Evolutionary conservation across 2,888 invertebrate genomes (phyloP).

Genomic region (Caenorhabditis imperialis): DNA sequence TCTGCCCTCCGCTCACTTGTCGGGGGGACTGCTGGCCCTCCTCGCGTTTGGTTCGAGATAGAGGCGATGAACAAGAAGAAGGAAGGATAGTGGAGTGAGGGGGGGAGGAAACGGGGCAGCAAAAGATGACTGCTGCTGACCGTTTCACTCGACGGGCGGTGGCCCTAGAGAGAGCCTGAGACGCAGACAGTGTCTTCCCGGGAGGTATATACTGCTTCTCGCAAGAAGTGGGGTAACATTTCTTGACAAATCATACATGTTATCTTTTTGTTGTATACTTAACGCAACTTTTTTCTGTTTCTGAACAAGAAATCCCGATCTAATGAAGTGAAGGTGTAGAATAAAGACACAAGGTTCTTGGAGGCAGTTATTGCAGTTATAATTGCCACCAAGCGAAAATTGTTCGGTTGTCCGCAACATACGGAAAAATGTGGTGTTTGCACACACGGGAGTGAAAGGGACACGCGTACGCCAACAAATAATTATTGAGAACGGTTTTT

Average conservation of each 20-base stretch:
- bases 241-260: no score
- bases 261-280: no score
- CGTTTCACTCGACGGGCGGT: slow-evolving; percentile 42
- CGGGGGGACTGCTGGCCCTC: slow-evolving; percentile 9
- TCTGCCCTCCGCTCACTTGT: slow-evolving; percentile 22
- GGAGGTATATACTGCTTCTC: slow-evolving; percentile 3
- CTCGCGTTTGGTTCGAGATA: slow-evolving; percentile 49
- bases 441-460: slow-evolving; percentile 25
- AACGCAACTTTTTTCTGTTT: no score
- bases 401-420: slow-evolving; percentile 16
- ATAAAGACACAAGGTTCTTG: no score
- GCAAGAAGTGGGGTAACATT: no score
- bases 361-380: not conserved
- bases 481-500: no score
- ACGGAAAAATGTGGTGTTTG: slow-evolving; percentile 29
- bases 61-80: slow-evolving; percentile 43
- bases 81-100: slow-evolving; percentile 20
- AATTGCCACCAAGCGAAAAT: slow-evolving; percentile 2
- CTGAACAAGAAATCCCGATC: no score
- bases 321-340: no score
- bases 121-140: slow-evolving; percentile 53
- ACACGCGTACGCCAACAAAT: no score
- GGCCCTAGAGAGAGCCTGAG: slow-evolving; percentile 27
- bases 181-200: slow-evolving; percentile 23
- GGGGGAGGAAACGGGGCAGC: slow-evolving; percentile 30